Conservation (phyloP, 2,888 invertebrate species). For the Leistus spinibarbis region DNA sequence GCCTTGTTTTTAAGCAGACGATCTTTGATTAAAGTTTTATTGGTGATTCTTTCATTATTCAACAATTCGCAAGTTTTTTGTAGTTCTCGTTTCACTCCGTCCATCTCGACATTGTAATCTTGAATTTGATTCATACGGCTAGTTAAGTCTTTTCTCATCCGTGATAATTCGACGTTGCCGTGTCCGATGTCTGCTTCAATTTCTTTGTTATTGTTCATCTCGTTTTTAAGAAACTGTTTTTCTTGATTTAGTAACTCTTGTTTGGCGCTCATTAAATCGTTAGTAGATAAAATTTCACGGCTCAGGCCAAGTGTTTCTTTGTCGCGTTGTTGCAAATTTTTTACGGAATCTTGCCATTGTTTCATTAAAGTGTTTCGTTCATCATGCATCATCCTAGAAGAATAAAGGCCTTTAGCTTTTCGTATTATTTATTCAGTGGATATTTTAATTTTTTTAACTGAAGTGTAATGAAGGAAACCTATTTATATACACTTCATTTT, state of each 20-base stretch:
- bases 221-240: constrained; percentile 65
- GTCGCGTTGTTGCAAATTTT: constrained; percentile 72
- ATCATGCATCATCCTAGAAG: constrained; percentile 60
- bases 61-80: constrained; percentile 55
- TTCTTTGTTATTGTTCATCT: constrained; percentile 64
- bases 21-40: constrained; percentile 33
- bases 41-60: constrained; percentile 51
- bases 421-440: too few relatives aligned
- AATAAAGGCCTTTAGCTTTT: too few relatives aligned
- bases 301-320: constrained; percentile 63
- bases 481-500: too few relatives aligned
- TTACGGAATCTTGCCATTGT: constrained; percentile 75
- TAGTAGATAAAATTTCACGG: constrained; percentile 54
- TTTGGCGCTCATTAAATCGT: constrained; percentile 53
- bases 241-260: constrained; percentile 65
- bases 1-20: constrained; percentile 43
- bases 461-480: too few relatives aligned
- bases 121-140: constrained; percentile 39
- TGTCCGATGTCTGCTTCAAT: constrained; percentile 55
- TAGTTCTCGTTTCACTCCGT: constrained; percentile 58
- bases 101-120: constrained; percentile 56
- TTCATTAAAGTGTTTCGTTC: constrained; percentile 71
- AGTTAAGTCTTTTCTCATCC: constrained; percentile 51
- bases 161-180: constrained; percentile 55
- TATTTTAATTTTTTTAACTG: too few relatives aligned